A percentile compares a stretch with the other conserved stretches of the same genome.
phyloP scores from a whole-genome alignment of 2,888 invertebrate species.

The Eurois occulta region DNA sequence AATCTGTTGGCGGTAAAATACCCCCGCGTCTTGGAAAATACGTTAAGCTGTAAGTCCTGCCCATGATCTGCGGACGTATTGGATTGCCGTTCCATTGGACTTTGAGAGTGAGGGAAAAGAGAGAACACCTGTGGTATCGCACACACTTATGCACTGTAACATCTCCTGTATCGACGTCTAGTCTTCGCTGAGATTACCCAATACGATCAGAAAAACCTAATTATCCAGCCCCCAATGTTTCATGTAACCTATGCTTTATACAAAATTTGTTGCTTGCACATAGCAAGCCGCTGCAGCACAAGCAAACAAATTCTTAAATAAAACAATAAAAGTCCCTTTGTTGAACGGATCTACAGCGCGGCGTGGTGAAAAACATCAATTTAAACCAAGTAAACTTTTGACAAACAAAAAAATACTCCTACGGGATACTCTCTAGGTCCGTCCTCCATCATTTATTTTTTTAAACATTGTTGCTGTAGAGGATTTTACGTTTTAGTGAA shows the following conservation, averaged over 20 bases:
- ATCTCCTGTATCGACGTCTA: not conserved
- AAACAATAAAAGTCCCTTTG: slow-evolving; percentile 30
- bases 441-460: slow-evolving; percentile 2
- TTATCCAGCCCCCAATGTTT: not conserved
- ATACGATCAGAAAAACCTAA: no score
- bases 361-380: slow-evolving; percentile 25
- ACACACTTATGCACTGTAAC: not conserved
- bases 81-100: not conserved
- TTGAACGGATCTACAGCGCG: slow-evolving; percentile 12
- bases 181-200: not conserved
- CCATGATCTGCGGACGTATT: not conserved
- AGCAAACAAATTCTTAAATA: slow-evolving; percentile 22
- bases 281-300: slow-evolving; percentile 16
- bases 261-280: not conserved
- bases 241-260: not conserved
- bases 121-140: not conserved
- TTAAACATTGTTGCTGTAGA: not conserved
- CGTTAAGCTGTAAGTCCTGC: not conserved
- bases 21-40: not conserved
- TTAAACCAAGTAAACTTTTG: slow-evolving; percentile 24
- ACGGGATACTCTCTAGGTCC: not conserved
- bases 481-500: not conserved
- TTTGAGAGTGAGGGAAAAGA: not conserved
- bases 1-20: not conserved
- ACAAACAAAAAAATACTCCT: slow-evolving; percentile 4